These are phyloP conservation scores for Thecophora atra DNA, from an alignment of 2,888 invertebrate genomes.

Conservation along the genomic window DNA sequence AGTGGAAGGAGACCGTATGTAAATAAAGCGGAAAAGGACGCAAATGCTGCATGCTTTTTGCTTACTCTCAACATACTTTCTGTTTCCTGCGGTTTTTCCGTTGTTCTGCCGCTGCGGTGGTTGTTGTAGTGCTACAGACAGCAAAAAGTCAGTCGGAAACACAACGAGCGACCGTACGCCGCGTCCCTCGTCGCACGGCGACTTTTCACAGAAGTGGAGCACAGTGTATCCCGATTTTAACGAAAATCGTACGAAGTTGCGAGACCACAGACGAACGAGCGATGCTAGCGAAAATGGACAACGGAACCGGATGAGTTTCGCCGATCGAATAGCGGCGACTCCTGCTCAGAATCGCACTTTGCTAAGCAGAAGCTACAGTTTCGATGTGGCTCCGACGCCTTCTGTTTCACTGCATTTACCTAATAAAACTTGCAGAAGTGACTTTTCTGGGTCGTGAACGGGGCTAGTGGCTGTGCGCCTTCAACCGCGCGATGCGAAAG, in stretches of 20 bases:
- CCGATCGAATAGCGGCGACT: not conserved
- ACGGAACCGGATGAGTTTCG: not conserved
- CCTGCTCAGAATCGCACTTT: not conserved
- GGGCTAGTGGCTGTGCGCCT: not conserved
- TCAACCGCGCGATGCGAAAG: conserved; percentile 25
- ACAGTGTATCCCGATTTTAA: conserved; percentile 30
- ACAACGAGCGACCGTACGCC: not conserved
- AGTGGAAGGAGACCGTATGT: too few species aligned
- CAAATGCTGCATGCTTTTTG: not conserved
- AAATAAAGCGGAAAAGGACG: not conserved
- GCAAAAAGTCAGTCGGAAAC: not conserved
- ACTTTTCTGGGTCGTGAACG: conserved; percentile 2
- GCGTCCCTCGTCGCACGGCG: not conserved
- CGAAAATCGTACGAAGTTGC: conserved; percentile 26
- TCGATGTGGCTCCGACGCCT: not conserved
- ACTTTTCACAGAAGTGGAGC: not conserved
- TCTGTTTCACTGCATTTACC: not conserved
- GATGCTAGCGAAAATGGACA: not conserved
- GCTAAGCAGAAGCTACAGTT: not conserved
- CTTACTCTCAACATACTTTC: not conserved
- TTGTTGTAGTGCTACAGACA: not conserved
- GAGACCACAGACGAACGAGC: conserved; percentile 3
- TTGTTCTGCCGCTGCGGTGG: not conserved
- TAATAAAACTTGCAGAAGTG: not conserved
- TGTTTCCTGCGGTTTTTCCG: not conserved